phyloP scores from a whole-genome alignment of 2,888 invertebrate species.

The Noctuana brunneofusca region DNA sequence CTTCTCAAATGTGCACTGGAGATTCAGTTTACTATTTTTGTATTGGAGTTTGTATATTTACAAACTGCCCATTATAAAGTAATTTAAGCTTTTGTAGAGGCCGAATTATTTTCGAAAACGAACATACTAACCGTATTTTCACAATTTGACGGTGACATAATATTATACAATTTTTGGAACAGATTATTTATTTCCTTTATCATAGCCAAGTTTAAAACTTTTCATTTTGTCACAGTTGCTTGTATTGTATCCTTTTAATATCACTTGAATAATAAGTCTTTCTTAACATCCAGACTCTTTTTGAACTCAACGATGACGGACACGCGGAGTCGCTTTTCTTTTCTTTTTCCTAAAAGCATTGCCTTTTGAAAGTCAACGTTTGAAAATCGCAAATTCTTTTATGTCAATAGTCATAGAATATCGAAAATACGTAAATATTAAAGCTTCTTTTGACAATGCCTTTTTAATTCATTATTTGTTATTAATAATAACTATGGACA shows the following conservation, averaged over 20 bases:
- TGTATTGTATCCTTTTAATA: conserved; percentile 10
- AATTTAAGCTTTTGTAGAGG: no score
- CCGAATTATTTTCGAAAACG: no score
- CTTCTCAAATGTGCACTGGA: no score
- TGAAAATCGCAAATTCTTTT: conserved; percentile 45
- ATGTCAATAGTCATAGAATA: conserved; percentile 40
- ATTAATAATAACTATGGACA: no score
- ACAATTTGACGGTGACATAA: no score
- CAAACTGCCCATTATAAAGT: no score
- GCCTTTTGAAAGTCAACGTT: conserved; percentile 46
- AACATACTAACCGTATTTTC: no score
- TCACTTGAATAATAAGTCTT: conserved; percentile 14
- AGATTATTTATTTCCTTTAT: no score
- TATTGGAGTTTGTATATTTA: no score
- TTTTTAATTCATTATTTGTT: not conserved
- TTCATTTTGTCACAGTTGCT: not conserved
- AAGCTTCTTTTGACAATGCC: not conserved
- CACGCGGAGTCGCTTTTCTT: conserved; percentile 58
- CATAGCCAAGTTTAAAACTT: conserved; percentile 4
- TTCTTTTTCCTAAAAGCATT: conserved; percentile 45
- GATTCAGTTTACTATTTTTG: no score
- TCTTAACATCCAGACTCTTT: conserved; percentile 14
- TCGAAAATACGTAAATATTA: conserved; percentile 9
- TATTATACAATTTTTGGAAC: no score
- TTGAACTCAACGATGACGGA: conserved; percentile 38